Evolutionary conservation across 1,140 invertebrate species (phyloP), one percentile per base, ranked within the genome.

Genomic region (Zaprionus kolodkinae): DNA sequence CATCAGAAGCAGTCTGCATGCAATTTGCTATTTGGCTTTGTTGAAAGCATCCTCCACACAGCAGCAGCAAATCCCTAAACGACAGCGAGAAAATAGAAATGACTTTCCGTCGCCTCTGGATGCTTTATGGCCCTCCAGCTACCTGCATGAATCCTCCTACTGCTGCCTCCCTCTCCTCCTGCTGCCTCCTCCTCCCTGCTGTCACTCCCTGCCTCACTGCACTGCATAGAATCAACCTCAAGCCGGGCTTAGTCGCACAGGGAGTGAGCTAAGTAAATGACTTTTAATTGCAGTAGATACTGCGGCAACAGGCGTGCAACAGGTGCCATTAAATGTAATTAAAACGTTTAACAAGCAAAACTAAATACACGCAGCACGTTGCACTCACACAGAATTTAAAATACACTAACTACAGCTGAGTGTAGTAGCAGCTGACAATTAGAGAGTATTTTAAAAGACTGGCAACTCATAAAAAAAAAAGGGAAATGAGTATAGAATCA

Each of bases 261-360:
- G 54, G 80, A 76, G 82, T 71, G 81, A 76, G 70, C 76, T 87
- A 84, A 88, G 70, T 84, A 75, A 86, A 84, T 75, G 74, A 59
- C 68, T 80, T 76, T 75, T 88, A 87, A 75, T 80, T 83, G 77
- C 66, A 55, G 27, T 70, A 55, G 45, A 13, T 10, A n/a, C 45
- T 50, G 17, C 59, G 45, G 17, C 48, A 70, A 40, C 50, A 40
- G 15, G 10, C 40, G 50, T 55, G 77, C 85, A 84, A 87, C 84
- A 87, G 74, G 84, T 87, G 85, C 63, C 38, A 78, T 69, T 63
- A 71, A 64, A 71, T 35, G 62, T 40, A 69, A 79, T 76, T 79
- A 79, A 55, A 56, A 43, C 56, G 69, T 64, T 79, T 68, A 79
- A 72, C 68, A 57, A 64, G 62, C 67, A 54, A 25, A 38, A 48